A percentile compares a stretch with the other conserved stretches of the same genome.
Evolutionary conservation across 53 echinoderm and acorn worm genomes (phyloP).

Genomic region (Pentamera pediparva): DNA sequence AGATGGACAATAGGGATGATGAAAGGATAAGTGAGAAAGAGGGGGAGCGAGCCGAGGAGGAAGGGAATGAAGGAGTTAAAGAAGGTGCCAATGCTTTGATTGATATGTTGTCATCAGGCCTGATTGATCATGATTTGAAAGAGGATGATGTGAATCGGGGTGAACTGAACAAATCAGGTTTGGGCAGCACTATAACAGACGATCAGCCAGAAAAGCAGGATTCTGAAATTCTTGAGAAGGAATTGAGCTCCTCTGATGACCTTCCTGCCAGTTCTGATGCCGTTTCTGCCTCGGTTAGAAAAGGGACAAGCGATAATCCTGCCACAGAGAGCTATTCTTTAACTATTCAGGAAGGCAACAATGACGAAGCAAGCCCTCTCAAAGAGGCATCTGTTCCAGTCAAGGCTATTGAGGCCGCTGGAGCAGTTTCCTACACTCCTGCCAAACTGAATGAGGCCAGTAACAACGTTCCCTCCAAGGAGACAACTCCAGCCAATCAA

Average conservation of each 20-base stretch:
- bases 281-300: neutral
- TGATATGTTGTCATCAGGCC: no score
- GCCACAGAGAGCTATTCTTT: neutral
- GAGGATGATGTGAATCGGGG: constrained; percentile 27
- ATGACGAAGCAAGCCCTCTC: neutral
- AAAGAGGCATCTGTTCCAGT: neutral
- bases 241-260: neutral
- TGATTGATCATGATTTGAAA: neutral
- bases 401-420: neutral
- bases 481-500: neutral
- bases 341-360: no score
- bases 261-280: no score
- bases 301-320: neutral
- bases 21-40: constrained; percentile 4
- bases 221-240: constrained; percentile 27
- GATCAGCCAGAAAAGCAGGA: constrained; percentile 24
- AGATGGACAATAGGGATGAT: constrained; percentile 21
- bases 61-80: neutral
- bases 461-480: no score
- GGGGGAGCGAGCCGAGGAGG: neutral
- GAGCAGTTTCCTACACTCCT: neutral
- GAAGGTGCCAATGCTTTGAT: no score
- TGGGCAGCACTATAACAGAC: neutral
- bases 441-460: neutral
- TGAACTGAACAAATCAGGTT: neutral